Conservation (phyloP, 2,113 vertebrate genomes). For the Carollia perspicillata region DNA sequence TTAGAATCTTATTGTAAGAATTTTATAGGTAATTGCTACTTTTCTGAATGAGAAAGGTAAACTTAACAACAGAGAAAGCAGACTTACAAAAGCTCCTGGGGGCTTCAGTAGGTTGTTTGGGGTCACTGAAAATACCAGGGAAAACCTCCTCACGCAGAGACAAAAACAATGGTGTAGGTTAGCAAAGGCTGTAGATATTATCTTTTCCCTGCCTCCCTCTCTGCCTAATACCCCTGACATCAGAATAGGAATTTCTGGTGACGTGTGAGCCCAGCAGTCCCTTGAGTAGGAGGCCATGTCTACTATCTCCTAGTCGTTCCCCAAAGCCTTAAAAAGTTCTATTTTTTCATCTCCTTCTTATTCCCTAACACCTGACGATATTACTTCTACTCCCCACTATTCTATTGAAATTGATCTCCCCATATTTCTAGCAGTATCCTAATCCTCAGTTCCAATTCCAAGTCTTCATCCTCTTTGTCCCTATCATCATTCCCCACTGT, state of each 20-base stretch:
- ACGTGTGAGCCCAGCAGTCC: not conserved
- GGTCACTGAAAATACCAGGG: not conserved
- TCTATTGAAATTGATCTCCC: not conserved
- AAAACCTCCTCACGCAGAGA: not conserved
- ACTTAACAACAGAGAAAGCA: not conserved
- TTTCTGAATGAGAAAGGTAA: conserved; percentile 33
- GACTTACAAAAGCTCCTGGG: not conserved
- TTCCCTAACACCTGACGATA: not conserved
- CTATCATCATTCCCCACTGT: not conserved
- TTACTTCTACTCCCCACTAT: not conserved
- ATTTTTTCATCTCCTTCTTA: not conserved
- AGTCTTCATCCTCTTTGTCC: not conserved
- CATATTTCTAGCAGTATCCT: not conserved
- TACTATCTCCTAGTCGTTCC: not conserved
- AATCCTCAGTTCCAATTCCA: not conserved
- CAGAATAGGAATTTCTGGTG: not conserved
- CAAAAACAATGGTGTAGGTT: not conserved
- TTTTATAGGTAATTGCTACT: not conserved
- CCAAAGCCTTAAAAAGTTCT: not conserved
- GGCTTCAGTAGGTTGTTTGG: not conserved
- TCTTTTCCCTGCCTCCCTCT: not conserved
- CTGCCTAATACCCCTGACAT: not conserved
- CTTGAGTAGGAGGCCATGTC: not conserved
- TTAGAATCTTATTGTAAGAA: conserved; percentile 26
- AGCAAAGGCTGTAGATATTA: not conserved